A percentile compares a stretch with the other conserved stretches of the same genome.
Conservation (phyloP, 2,113 vertebrate genomes). For the Numenius arquata region DNA sequence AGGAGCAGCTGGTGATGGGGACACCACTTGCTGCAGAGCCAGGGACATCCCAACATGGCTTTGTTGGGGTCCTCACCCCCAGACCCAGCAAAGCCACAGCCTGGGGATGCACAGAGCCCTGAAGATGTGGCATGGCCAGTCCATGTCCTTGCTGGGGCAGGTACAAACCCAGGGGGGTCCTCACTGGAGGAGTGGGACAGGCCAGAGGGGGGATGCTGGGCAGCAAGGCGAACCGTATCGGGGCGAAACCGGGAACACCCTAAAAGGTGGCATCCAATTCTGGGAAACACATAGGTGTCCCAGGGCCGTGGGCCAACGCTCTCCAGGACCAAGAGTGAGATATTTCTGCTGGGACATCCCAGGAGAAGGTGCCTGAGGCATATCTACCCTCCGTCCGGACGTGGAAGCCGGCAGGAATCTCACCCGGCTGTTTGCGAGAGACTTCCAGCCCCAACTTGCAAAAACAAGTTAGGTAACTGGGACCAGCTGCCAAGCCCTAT, state of each 20-base stretch:
- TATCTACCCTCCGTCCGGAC: rapidly evolving
- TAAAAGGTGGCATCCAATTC: rapidly evolving
- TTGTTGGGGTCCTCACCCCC: rapidly evolving
- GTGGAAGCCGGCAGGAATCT: rapidly evolving
- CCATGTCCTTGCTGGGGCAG: background rate
- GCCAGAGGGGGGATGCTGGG: background rate
- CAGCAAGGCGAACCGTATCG: background rate
- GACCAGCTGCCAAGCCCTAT: background rate
- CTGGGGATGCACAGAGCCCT: background rate
- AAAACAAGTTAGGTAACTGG: background rate
- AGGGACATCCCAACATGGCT: no score
- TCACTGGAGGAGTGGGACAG: background rate
- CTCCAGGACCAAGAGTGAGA: background rate
- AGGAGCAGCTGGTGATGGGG: background rate
- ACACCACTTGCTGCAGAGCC: background rate
- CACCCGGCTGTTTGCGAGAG: background rate
- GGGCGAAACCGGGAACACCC: background rate
- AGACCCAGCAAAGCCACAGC: background rate
- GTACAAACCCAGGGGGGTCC: rapidly evolving
- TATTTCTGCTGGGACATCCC: background rate
- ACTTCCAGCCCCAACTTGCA: constrained; percentile 24
- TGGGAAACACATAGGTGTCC: background rate
- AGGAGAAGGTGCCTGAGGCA: background rate
- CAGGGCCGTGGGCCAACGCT: rapidly evolving
- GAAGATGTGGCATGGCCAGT: rapidly evolving